A percentile compares a stretch with the other conserved stretches of the same genome.
Conservation (phyloP, 2,113 vertebrate species). For the Entomyzon cyanotis region DNA sequence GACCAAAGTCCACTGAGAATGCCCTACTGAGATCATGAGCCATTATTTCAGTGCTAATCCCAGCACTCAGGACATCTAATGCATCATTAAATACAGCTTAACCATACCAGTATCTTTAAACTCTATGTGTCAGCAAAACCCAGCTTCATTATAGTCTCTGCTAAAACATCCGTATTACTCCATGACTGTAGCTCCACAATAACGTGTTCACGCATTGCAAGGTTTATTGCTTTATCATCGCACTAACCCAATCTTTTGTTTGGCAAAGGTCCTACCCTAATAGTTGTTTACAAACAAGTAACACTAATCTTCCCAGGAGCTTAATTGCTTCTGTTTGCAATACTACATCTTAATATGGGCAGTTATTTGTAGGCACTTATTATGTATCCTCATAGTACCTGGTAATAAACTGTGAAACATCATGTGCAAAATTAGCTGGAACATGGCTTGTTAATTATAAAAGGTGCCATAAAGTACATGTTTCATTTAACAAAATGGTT, state of each 20-base stretch:
- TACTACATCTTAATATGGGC: background rate
- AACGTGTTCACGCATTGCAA: rapidly evolving
- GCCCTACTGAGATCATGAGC: background rate
- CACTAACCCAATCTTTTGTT: background rate
- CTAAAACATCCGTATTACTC: background rate
- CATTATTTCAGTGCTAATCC: background rate
- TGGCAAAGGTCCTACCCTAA: background rate
- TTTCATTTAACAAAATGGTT: constrained; percentile 40
- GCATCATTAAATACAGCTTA: background rate
- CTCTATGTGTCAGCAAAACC: background rate
- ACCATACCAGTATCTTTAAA: background rate
- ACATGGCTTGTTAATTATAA: constrained; percentile 8
- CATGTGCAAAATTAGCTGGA: constrained; percentile 1
- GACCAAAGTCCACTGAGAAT: background rate
- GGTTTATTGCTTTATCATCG: background rate
- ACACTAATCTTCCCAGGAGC: background rate
- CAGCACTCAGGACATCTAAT: background rate
- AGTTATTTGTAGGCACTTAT: background rate
- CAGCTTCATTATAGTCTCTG: background rate
- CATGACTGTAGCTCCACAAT: background rate
- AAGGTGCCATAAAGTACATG: background rate
- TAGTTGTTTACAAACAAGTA: background rate
- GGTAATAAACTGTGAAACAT: background rate
- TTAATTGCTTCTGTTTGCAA: background rate
- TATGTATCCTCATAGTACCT: background rate